A percentile compares a stretch with the other conserved stretches of the same genome.
Evolutionary conservation across 2,797 vertebrate species (phyloP).

Genomic region (Ctenosaura bakeri): DNA sequence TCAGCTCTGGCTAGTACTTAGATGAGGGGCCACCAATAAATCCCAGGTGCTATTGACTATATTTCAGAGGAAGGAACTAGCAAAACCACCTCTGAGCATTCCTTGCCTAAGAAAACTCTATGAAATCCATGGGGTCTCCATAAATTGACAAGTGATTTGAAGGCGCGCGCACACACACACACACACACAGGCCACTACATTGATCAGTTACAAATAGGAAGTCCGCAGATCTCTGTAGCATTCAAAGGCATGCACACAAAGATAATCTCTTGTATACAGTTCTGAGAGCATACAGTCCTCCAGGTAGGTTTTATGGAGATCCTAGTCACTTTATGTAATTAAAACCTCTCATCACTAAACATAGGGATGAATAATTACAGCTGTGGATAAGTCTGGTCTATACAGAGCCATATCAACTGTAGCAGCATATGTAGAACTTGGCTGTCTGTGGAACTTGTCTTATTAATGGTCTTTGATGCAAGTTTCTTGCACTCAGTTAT

Average conservation of each 20-base stretch:
- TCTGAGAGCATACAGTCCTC: not conserved
- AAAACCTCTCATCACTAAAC: slow-evolving; percentile 9
- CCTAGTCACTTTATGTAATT: slow-evolving; percentile 13
- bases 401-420: not conserved
- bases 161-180: too few species aligned
- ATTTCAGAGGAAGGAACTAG: too few species aligned
- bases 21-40: too few species aligned
- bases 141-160: too few species aligned
- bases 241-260: slow-evolving; percentile 15
- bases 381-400: not conserved
- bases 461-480: not conserved
- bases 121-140: too few species aligned
- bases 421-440: not conserved
- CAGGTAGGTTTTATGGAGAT: slow-evolving; percentile 47
- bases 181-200: too few species aligned
- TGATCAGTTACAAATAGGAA: not conserved
- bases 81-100: too few species aligned
- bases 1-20: too few species aligned
- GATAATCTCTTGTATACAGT: not conserved
- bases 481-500: not conserved
- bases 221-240: not conserved
- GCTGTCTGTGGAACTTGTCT: not conserved
- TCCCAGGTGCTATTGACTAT: too few species aligned
- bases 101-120: too few species aligned
- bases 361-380: slow-evolving; percentile 5